phyloP scores from a whole-genome alignment of 2,113 vertebrate genomes.

The Pardalotus punctatus region DNA sequence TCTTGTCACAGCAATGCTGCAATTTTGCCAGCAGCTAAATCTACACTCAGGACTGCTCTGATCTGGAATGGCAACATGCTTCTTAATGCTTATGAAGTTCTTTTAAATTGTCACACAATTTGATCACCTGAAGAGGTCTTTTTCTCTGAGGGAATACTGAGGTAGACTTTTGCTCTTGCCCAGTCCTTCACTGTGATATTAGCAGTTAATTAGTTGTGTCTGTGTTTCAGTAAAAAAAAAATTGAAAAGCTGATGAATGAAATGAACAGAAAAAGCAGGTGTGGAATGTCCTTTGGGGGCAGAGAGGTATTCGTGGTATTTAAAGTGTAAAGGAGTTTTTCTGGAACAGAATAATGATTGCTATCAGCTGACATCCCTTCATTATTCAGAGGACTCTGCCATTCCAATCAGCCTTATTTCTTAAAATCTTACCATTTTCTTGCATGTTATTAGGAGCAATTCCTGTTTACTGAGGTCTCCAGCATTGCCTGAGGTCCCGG shows the following conservation, averaged over 20 bases:
- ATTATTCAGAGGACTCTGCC: neutral
- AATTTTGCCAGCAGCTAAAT: neutral
- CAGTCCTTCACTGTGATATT: neutral
- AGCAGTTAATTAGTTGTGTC: neutral
- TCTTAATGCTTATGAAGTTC: neutral
- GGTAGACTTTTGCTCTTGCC: neutral
- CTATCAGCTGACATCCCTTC: neutral
- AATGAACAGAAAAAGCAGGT: neutral
- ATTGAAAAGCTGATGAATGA: neutral
- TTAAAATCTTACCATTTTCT: neutral
- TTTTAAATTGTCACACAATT: neutral
- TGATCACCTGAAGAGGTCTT: neutral
- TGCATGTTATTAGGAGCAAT: neutral
- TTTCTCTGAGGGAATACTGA: neutral
- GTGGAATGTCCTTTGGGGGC: neutral
- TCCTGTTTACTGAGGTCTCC: neutral
- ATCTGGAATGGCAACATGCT: neutral
- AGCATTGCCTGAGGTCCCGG: accelerated
- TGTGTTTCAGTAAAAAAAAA: neutral
- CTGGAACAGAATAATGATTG: neutral
- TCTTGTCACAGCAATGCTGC: neutral
- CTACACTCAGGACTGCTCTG: neutral
- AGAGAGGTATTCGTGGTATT: neutral
- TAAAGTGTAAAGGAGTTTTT: neutral
- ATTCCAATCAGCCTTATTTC: neutral